phyloP scores from a whole-genome alignment of 2,797 vertebrate species.

The Synaphobranchus kaupii region DNA sequence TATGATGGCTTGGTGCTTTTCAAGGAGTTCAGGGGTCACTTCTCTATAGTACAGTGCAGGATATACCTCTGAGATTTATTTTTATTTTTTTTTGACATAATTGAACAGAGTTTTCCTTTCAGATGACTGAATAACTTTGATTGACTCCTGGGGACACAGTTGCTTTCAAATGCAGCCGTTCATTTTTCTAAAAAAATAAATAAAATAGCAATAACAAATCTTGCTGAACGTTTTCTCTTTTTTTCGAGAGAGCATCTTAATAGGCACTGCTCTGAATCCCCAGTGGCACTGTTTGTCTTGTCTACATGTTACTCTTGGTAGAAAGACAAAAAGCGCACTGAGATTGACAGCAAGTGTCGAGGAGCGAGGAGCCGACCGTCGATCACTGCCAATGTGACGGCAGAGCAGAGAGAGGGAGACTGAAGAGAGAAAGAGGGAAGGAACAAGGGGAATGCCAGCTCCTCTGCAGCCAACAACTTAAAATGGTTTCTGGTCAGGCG shows the following conservation, averaged over 20 bases:
- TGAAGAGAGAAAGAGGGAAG: background rate
- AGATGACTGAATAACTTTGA: background rate
- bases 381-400: background rate
- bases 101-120: background rate
- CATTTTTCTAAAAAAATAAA: background rate
- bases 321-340: background rate
- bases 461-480: slow-evolving; percentile 63
- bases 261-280: background rate
- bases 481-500: slow-evolving; percentile 72
- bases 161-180: background rate
- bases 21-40: background rate
- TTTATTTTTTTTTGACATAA: background rate
- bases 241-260: background rate
- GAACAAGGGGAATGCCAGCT: slow-evolving; percentile 64
- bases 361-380: background rate
- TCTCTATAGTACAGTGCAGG: background rate
- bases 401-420: background rate
- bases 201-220: background rate
- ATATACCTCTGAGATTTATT: background rate
- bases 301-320: background rate
- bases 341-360: background rate
- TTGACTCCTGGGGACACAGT: background rate
- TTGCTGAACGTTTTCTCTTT: background rate
- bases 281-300: background rate
- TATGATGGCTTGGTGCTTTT: background rate